Percentiles rank a stretch among this genome's conserved stretches.
phyloP scores from a whole-genome alignment of 2,888 invertebrate genomes.

The Agrenia bidenticulata region DNA sequence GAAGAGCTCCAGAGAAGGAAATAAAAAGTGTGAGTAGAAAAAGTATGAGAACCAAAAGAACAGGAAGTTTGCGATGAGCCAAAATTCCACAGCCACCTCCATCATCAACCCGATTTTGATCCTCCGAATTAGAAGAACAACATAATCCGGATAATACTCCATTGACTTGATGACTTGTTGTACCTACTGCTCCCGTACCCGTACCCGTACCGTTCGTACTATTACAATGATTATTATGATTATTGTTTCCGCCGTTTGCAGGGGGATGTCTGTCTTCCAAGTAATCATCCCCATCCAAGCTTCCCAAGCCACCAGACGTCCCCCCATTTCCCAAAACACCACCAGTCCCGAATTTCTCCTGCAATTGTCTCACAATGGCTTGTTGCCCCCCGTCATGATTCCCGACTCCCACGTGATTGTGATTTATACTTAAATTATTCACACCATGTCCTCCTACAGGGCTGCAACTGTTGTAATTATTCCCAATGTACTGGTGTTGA shows the following conservation, averaged over 20 bases:
- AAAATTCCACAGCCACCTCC: constrained; percentile 30
- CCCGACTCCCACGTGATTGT: constrained; percentile 19
- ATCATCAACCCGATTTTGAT: constrained; percentile 39
- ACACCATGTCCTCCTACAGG: constrained; percentile 14
- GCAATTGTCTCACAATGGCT: constrained; percentile 44
- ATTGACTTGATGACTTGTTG: constrained; percentile 16
- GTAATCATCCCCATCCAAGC: constrained; percentile 17
- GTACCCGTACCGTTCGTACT: constrained; percentile 25
- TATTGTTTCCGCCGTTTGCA: constrained; percentile 25
- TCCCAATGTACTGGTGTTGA: constrained; percentile 20
- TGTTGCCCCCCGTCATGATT: constrained; percentile 22
- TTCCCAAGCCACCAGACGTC: constrained; percentile 17
- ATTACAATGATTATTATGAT: constrained; percentile 23
- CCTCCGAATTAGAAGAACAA: constrained; percentile 35
- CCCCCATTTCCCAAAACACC: constrained; percentile 1
- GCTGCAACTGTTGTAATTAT: constrained; percentile 2
- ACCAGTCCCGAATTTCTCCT: constrained; percentile 49
- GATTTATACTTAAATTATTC: constrained; percentile 39
- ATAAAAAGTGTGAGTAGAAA: constrained; percentile 47
- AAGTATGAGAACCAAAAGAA: constrained; percentile 42
- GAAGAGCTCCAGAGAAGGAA: constrained; percentile 49
- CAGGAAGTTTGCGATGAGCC: constrained; percentile 44
- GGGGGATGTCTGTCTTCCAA: constrained; percentile 8
- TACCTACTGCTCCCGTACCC: constrained; percentile 12
- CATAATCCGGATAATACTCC: constrained; percentile 28